Percentiles rank a stretch among this genome's conserved stretches.
Evolutionary conservation across 2,797 vertebrate genomes (phyloP).

Genomic region (Rhinophrynus dorsalis): DNA sequence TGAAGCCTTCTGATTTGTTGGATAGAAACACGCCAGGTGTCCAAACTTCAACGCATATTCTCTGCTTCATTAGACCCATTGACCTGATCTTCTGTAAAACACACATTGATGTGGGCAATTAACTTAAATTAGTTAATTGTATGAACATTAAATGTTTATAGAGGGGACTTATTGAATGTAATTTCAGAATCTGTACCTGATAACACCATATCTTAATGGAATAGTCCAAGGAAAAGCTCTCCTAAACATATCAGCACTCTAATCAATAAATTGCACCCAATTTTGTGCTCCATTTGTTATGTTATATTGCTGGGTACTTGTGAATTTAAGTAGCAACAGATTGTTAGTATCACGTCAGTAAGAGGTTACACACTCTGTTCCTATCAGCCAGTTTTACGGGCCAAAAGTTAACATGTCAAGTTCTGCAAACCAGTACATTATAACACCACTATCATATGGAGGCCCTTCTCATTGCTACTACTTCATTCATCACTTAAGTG

Average conservation of each 20-base stretch:
- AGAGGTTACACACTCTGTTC: background rate
- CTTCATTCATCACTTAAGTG: background rate
- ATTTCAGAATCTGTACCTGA: background rate
- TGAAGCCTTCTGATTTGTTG: slow-evolving; percentile 8
- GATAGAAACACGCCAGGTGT: slow-evolving; percentile 15
- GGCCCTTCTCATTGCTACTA: background rate
- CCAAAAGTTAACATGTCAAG: background rate
- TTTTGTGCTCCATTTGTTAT: background rate
- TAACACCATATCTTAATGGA: slow-evolving; percentile 1
- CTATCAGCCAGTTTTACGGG: background rate
- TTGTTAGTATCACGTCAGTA: background rate
- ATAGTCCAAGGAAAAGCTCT: background rate
- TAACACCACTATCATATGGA: background rate
- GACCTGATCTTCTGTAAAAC: slow-evolving; percentile 3
- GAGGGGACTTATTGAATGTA: background rate
- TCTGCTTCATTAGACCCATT: slow-evolving; percentile 29
- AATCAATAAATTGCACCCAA: background rate
- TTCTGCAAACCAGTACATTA: background rate
- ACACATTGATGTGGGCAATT: slow-evolving; percentile 4
- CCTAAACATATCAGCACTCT: background rate
- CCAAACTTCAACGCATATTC: background rate
- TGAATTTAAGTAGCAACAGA: background rate
- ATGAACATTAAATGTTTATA: slow-evolving; percentile 3
- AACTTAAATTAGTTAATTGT: slow-evolving; percentile 15
- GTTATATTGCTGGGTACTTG: background rate